Conservation (phyloP, 1,140 invertebrate species). For the Papilio polyxenes region DNA sequence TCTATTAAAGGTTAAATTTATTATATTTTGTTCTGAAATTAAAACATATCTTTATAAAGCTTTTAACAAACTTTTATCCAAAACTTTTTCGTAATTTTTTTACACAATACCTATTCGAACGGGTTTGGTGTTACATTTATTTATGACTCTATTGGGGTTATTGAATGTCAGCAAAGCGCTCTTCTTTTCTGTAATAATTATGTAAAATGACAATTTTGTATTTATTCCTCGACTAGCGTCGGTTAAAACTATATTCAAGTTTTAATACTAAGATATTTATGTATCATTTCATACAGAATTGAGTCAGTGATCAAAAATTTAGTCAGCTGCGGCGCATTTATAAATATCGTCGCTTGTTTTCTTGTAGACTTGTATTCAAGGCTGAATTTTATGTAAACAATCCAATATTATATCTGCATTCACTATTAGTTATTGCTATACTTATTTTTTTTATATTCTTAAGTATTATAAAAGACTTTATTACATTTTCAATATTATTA, state of each 20-base stretch:
- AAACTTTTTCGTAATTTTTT: neutral
- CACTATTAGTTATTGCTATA: neutral
- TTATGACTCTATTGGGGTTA: too few relatives aligned
- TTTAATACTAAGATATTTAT: neutral
- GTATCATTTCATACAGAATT: constrained; percentile 9
- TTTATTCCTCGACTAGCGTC: neutral
- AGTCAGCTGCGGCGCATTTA: neutral
- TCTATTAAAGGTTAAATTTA: too few relatives aligned
- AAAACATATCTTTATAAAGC: neutral
- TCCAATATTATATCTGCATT: neutral
- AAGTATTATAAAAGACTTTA: too few relatives aligned
- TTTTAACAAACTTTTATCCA: neutral
- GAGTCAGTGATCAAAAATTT: constrained; percentile 28
- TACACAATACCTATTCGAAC: neutral
- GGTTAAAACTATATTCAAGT: neutral
- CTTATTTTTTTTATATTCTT: neutral
- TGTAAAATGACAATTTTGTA: too few relatives aligned
- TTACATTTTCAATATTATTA: too few relatives aligned
- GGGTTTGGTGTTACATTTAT: neutral
- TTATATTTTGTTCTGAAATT: too few relatives aligned
- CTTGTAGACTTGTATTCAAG: constrained; percentile 15
- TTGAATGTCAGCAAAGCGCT: too few relatives aligned
- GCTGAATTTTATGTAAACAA: constrained; percentile 31
- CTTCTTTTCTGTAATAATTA: too few relatives aligned
- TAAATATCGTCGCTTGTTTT: constrained; percentile 10